Evolutionary conservation across 1,140 invertebrate species (phyloP).

Genomic region (Lepidurus arcticus): DNA sequence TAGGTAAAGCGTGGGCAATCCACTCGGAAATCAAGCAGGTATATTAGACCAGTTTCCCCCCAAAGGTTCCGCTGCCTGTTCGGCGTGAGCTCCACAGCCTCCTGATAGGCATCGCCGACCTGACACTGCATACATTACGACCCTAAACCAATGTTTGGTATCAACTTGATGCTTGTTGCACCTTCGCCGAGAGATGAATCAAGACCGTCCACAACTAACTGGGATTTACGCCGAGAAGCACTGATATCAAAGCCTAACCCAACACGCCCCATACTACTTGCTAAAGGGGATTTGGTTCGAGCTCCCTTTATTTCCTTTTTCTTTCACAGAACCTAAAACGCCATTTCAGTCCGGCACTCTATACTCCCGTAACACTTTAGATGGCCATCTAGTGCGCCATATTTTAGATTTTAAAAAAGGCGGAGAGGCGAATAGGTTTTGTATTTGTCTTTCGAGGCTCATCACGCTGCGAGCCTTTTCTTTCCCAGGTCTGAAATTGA

Average conservation of each 20-base stretch:
- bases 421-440: background rate
- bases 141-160: slow-evolving; percentile 19
- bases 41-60: slow-evolving; percentile 20
- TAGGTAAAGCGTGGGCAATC: slow-evolving; percentile 8
- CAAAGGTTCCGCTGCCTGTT: slow-evolving; percentile 20
- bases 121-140: slow-evolving; percentile 21
- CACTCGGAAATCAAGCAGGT: slow-evolving; percentile 8
- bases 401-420: background rate
- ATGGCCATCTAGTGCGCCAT: background rate
- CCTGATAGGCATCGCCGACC: slow-evolving; percentile 5
- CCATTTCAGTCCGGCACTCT: background rate
- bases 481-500: background rate
- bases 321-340: background rate
- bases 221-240: background rate
- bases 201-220: background rate
- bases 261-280: background rate
- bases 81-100: slow-evolving; percentile 16
- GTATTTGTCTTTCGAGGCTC: background rate
- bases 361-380: background rate
- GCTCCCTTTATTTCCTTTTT: background rate
- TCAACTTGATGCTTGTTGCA: slow-evolving; percentile 19
- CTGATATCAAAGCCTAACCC: background rate
- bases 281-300: background rate
- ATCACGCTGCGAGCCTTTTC: background rate
- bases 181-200: slow-evolving; percentile 4